Conservation (phyloP, 2,888 invertebrate species). For the Mythimna loreyi region DNA sequence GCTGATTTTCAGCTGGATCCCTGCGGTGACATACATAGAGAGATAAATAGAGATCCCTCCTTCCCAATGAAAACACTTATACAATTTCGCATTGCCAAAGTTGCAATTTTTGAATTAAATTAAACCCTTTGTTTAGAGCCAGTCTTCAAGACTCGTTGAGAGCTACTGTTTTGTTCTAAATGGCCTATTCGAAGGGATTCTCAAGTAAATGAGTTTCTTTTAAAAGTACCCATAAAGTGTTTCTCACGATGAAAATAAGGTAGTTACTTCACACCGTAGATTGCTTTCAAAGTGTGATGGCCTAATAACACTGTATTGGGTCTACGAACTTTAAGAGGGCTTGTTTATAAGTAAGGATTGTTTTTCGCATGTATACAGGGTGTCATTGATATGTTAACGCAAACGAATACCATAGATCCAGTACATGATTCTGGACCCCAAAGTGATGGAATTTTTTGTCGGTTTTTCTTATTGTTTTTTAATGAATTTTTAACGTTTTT, state of each 20-base stretch:
- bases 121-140: slow-evolving; percentile 39
- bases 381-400: no score
- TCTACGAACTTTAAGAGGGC: slow-evolving; percentile 6
- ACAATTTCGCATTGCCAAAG: slow-evolving; percentile 14
- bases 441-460: no score
- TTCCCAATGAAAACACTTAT: not conserved
- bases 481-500: no score
- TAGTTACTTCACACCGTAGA: slow-evolving; percentile 47
- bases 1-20: no score
- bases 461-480: no score
- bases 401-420: no score
- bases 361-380: no score
- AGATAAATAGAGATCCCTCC: not conserved
- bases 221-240: slow-evolving; percentile 49
- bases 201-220: slow-evolving; percentile 56
- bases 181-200: slow-evolving; percentile 32
- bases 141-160: slow-evolving; percentile 28
- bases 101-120: slow-evolving; percentile 51
- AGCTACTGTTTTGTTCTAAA: slow-evolving; percentile 33
- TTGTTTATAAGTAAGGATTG: slow-evolving; percentile 14
- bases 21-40: no score
- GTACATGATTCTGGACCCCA: no score
- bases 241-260: slow-evolving; percentile 52
- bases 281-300: slow-evolving; percentile 43
- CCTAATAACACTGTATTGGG: slow-evolving; percentile 42